Evolutionary conservation across 2,888 invertebrate genomes (phyloP), one percentile per base, ranked within the genome.

Genomic region (Hypercompe scribonia): DNA sequence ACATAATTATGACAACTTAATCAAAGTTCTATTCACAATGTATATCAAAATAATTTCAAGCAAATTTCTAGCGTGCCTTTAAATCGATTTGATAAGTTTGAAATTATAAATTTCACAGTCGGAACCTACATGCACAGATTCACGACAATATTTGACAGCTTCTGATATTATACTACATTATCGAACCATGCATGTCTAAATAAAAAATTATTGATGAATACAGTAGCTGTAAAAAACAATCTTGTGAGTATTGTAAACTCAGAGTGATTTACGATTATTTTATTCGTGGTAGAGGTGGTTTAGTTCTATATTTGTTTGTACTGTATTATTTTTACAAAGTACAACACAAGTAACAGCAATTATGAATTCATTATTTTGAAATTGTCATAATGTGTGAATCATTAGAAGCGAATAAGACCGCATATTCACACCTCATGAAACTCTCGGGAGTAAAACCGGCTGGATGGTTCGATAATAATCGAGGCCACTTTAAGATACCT

Each of bases 101-200:
- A 87, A 89, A 94, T 94, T 94, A 93, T 88, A 88, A 89, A 94
- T 94, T 94, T 93, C 93, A 93, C 90, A 93, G 89, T 84, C 83
- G 84, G 83, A 86, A 88, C 84, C 81, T 81, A 65, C 82, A 81
- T 79, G 81, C 83, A 82, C 83, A 82, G 83, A 85, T 87, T 83
- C 80, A 86, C 88, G 90, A 91, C 88, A 90, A 85, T 88, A 86
- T 90, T 89, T 89, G 91, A 90, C 87, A 88, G 89, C 82, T 85
- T 78, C 81, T 77, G 79, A 82, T 81, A 83, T 81, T 79, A 80
- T 84, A 83, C 76, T 84, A 83, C 76, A 81, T 86, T 82, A 81
- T 82, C 81, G 78, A 85, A 86, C 85, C 85, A 89, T 86, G 88
- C 90, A 89, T 90, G 82, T 83, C 88, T 86, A 88, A 90, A 88